Conservation (phyloP, 2,797 vertebrate genomes). For the Antennarius maculatus region DNA sequence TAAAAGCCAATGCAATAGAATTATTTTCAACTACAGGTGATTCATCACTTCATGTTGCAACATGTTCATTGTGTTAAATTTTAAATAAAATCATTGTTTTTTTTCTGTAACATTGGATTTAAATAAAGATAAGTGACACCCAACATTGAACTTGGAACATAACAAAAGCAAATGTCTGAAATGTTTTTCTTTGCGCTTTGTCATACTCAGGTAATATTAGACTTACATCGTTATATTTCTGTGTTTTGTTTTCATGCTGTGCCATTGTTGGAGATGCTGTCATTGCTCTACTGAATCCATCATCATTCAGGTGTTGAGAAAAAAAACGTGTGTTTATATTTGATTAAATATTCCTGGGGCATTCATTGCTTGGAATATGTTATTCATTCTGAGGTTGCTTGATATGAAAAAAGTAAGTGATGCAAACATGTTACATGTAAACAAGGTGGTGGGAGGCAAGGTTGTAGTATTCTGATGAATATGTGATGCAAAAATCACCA, state of each 20-base stretch:
- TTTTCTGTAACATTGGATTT: background rate
- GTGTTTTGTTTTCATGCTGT: too few species aligned
- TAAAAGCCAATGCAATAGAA: constrained; percentile 7
- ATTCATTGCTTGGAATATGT: too few species aligned
- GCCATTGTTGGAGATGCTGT: too few species aligned
- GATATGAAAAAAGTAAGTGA: too few species aligned
- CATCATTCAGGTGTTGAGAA: background rate
- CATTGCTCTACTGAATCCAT: background rate
- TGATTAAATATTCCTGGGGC: background rate
- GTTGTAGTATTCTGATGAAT: background rate
- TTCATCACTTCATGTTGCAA: background rate
- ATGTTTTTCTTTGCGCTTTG: background rate
- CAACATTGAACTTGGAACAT: too few species aligned
- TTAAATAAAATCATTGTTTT: background rate
- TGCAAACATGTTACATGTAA: background rate
- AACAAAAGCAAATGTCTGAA: background rate
- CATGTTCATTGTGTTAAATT: background rate
- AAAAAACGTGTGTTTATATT: background rate
- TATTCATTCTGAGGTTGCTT: background rate
- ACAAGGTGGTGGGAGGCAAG: background rate
- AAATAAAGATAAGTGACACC: background rate
- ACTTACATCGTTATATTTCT: background rate
- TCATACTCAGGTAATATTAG: background rate
- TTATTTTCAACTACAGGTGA: background rate
- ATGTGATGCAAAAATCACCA: background rate